Evolutionary conservation across 2,113 vertebrate species (phyloP).

Genomic region (Mola mola): DNA sequence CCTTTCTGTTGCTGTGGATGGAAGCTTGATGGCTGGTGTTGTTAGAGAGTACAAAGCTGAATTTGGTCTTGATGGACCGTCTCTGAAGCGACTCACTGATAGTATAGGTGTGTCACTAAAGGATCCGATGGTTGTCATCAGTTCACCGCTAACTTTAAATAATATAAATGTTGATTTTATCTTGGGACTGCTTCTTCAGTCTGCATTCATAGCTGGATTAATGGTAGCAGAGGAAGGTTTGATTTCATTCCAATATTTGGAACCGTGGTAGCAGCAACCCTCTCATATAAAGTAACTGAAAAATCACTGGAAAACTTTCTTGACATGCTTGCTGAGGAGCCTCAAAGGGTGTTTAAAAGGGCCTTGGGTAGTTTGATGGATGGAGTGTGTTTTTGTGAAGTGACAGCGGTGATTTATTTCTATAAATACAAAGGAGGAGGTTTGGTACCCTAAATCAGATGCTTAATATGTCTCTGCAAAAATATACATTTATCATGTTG

Average conservation of each 20-base stretch:
- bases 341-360: no score
- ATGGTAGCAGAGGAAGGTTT: background rate
- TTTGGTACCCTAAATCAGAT: no score
- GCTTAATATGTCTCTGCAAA: no score
- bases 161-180: background rate
- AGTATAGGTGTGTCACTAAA: accelerated
- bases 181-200: background rate
- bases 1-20: background rate
- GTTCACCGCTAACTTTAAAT: background rate
- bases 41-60: accelerated
- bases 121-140: background rate
- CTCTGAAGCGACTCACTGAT: background rate
- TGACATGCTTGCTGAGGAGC: no score
- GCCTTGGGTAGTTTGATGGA: no score
- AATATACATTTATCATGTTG: no score
- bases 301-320: background rate
- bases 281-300: background rate
- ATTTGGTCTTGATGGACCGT: background rate
- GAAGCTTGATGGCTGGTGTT: accelerated
- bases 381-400: no score
- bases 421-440: no score
- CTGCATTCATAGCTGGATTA: no score
- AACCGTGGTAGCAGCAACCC: background rate
- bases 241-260: background rate
- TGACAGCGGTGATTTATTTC: no score